phyloP scores from a whole-genome alignment of 2,888 invertebrate genomes.

The Oligia latruncula region DNA sequence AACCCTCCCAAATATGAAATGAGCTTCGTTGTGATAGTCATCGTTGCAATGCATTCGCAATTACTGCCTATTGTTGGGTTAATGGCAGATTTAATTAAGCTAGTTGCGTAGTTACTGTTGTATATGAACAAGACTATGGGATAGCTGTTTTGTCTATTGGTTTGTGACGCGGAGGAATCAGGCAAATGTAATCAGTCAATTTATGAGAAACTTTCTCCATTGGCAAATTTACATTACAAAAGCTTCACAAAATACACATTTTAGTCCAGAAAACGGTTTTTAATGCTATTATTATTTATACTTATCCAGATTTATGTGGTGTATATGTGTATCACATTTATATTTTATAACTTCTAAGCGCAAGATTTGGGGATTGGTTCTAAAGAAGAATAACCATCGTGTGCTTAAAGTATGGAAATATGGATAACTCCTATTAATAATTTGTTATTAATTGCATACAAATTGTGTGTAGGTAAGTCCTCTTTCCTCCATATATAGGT shows the following conservation, averaged over 20 bases:
- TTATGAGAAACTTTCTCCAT: not conserved
- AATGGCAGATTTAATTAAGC: conserved; percentile 64
- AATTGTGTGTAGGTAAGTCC: not conserved
- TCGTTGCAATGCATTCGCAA: conserved; percentile 66
- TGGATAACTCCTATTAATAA: not conserved
- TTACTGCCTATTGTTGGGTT: conserved; percentile 67
- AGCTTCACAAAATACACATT: not conserved
- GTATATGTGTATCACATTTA: not conserved
- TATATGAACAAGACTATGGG: not conserved
- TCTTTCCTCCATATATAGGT: not conserved
- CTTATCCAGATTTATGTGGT: not conserved
- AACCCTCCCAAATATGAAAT: conserved; percentile 70
- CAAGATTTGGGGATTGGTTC: not conserved
- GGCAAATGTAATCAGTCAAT: not conserved
- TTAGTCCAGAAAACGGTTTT: not conserved
- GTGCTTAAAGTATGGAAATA: not conserved
- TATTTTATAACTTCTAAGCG: not conserved
- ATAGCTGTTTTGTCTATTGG: conserved; percentile 3
- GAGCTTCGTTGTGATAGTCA: conserved; percentile 66
- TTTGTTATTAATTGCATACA: not conserved
- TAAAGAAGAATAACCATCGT: not conserved
- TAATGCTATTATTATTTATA: not conserved
- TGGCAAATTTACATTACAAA: not conserved
- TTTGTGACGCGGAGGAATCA: not conserved
- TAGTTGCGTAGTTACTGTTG: conserved; percentile 34